Evolutionary conservation across 2,888 invertebrate genomes (phyloP).

Genomic region (Suillia variegata): DNA sequence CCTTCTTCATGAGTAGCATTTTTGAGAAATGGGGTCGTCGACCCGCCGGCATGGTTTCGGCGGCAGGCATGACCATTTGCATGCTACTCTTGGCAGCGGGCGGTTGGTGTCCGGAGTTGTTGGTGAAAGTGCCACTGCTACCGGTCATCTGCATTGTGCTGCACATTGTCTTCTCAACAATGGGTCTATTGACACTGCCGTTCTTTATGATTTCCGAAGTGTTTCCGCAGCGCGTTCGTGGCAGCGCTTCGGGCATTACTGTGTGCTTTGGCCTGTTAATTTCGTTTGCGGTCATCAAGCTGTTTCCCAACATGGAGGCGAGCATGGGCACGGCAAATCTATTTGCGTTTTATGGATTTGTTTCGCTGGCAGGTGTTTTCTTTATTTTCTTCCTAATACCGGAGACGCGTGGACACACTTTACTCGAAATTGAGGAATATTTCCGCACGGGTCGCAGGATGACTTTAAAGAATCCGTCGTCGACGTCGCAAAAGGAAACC

Average conservation of each 20-base stretch:
- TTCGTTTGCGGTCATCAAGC: conserved; percentile 72
- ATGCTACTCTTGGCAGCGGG: conserved; percentile 66
- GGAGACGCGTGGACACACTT: conserved; percentile 73
- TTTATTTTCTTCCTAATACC: conserved; percentile 69
- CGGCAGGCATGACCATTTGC: conserved; percentile 67
- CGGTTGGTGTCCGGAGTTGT: conserved; percentile 59
- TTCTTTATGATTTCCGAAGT: conserved; percentile 80
- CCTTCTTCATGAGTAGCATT: conserved; percentile 68
- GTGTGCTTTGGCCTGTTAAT: conserved; percentile 69
- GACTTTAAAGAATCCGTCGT: conserved; percentile 9
- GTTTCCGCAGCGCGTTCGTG: conserved; percentile 69
- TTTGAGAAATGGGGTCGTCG: conserved; percentile 69
- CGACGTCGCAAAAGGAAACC: not conserved
- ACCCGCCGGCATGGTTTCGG: conserved; percentile 70
- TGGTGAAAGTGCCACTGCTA: conserved; percentile 43
- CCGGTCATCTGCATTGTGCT: conserved; percentile 52
- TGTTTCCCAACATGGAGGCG: conserved; percentile 69
- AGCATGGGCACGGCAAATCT: conserved; percentile 67
- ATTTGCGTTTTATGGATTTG: conserved; percentile 68
- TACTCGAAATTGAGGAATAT: conserved; percentile 71
- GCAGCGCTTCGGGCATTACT: conserved; percentile 71
- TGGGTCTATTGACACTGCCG: conserved; percentile 68
- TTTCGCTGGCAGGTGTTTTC: conserved; percentile 68
- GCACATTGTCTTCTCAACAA: conserved; percentile 63
- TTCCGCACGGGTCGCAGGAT: conserved; percentile 44